A percentile compares a stretch with the other conserved stretches of the same genome.
phyloP scores from a whole-genome alignment of 1,140 invertebrate genomes.

The Helicoverpa armigera region DNA sequence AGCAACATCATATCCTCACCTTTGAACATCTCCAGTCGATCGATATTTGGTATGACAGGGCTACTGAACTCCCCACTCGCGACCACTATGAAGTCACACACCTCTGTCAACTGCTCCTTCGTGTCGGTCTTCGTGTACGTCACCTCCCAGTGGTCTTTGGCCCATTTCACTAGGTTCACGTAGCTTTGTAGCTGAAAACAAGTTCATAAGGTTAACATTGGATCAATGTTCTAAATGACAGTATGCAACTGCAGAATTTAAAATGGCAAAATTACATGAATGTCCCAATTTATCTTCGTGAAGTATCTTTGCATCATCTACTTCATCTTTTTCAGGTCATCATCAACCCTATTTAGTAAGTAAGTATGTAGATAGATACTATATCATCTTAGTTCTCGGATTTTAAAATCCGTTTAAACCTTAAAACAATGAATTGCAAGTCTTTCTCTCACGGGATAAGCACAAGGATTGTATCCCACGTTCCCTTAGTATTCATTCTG shows the following conservation, averaged over 20 bases:
- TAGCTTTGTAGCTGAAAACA: slow-evolving; percentile 82
- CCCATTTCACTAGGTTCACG: slow-evolving; percentile 87
- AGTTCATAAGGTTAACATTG: neutral
- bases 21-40: slow-evolving; percentile 89
- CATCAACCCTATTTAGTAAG: too few species aligned
- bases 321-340: too few species aligned
- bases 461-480: neutral
- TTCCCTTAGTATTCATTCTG: slow-evolving; percentile 31
- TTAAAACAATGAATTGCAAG: neutral
- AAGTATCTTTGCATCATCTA: too few species aligned
- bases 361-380: neutral
- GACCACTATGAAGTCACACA: slow-evolving; percentile 92
- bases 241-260: too few species aligned
- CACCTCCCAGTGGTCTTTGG: slow-evolving; percentile 87
- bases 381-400: too few species aligned
- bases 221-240: too few species aligned
- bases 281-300: too few species aligned
- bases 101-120: slow-evolving; percentile 71
- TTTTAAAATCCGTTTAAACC: too few species aligned
- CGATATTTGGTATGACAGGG: slow-evolving; percentile 86
- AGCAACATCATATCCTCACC: slow-evolving; percentile 76
- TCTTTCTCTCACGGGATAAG: neutral
- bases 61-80: slow-evolving; percentile 94
- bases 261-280: too few species aligned
- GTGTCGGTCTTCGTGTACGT: slow-evolving; percentile 77